phyloP scores from a whole-genome alignment of 2,888 invertebrate genomes.

The Cerastoderma edule region DNA sequence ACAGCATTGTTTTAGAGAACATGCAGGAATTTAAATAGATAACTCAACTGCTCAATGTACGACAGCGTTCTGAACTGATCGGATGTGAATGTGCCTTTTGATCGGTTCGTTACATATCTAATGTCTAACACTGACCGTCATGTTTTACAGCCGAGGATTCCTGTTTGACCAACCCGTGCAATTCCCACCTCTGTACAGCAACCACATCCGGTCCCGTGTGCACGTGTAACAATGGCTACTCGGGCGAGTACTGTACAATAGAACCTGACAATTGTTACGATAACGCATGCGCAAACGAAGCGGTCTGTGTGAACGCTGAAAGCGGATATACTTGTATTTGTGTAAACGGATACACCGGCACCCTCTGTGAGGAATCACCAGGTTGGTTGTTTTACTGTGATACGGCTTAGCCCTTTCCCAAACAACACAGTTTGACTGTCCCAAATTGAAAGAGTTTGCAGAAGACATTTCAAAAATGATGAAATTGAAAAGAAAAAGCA shows the following conservation, averaged over 20 bases:
- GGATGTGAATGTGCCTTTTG: background rate
- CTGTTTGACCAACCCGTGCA: conserved; percentile 3
- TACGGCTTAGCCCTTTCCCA: background rate
- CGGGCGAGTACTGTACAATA: conserved; percentile 16
- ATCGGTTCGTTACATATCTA: background rate
- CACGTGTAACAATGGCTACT: conserved; percentile 21
- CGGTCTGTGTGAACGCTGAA: background rate
- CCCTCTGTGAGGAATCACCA: conserved; percentile 11
- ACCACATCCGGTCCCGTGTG: background rate
- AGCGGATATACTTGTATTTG: conserved; percentile 14
- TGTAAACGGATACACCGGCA: background rate
- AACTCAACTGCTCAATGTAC: background rate
- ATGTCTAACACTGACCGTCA: background rate
- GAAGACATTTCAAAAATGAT: too few relatives aligned
- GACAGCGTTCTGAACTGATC: background rate
- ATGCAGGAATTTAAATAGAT: too few relatives aligned
- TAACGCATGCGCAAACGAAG: conserved; percentile 9
- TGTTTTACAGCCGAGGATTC: conserved; percentile 4
- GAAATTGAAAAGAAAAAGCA: background rate
- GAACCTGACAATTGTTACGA: conserved; percentile 2
- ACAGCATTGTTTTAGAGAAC: too few relatives aligned
- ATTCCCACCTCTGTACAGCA: conserved; percentile 6
- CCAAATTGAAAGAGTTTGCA: too few relatives aligned
- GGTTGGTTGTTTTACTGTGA: background rate
- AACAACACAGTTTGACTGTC: too few relatives aligned